Evolutionary conservation across 2,797 vertebrate genomes (phyloP).

Genomic region (Cyclura pinguis): DNA sequence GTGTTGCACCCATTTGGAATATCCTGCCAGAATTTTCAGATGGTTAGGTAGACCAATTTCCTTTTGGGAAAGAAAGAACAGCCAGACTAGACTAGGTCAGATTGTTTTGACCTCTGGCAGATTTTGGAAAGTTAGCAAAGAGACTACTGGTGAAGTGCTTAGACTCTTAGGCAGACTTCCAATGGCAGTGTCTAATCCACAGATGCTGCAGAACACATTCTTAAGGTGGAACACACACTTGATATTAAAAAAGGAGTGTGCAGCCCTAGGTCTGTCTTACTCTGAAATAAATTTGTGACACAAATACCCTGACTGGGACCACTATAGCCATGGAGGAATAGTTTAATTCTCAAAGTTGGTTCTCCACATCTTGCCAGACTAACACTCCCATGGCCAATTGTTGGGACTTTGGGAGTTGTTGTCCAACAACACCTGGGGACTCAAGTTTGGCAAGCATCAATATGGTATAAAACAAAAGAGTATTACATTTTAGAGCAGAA

Average conservation of each 20-base stretch:
- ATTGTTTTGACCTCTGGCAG: not conserved
- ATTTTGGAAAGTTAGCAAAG: not conserved
- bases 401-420: too few species aligned
- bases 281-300: not conserved
- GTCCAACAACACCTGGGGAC: too few species aligned
- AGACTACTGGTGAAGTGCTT: not conserved
- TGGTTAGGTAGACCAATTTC: slow-evolving; percentile 5
- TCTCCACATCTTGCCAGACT: not conserved
- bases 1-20: not conserved
- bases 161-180: not conserved
- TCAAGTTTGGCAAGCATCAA: too few species aligned
- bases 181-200: too few species aligned
- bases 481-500: too few species aligned
- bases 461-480: not conserved
- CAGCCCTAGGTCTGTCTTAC: too few species aligned
- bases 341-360: not conserved
- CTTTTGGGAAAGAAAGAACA: not conserved
- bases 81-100: not conserved
- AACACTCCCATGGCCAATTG: not conserved
- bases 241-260: not conserved
- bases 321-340: not conserved
- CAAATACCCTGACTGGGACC: not conserved
- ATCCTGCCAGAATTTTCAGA: not conserved
- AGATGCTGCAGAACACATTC: not conserved
- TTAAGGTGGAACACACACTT: not conserved